Evolutionary conservation across 2,113 vertebrate genomes (phyloP).

Genomic region (Malaclemys terrapin): DNA sequence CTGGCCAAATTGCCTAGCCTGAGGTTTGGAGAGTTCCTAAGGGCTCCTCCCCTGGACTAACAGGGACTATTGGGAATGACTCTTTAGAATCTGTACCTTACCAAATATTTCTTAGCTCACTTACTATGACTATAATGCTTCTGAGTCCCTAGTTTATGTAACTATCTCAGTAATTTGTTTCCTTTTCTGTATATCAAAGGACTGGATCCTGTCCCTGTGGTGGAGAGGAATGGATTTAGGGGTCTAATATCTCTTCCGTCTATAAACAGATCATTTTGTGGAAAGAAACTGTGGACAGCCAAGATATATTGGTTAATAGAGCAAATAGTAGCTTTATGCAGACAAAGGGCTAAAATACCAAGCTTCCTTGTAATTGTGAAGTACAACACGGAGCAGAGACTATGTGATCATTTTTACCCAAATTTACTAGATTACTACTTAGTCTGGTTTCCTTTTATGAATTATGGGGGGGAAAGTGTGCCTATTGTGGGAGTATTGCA

Average conservation of each 20-base stretch:
- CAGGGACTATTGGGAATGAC: neutral
- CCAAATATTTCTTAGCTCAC: neutral
- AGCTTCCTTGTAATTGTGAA: neutral
- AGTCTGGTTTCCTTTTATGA: neutral
- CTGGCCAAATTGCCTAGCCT: neutral
- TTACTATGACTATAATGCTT: neutral
- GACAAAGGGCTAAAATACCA: neutral
- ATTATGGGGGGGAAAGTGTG: neutral
- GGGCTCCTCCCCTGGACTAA: neutral
- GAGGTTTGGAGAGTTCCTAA: neutral
- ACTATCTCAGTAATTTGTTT: neutral
- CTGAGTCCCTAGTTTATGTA: neutral
- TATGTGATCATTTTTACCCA: neutral
- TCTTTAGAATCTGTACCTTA: neutral
- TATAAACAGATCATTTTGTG: neutral
- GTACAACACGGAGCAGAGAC: neutral
- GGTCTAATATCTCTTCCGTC: neutral
- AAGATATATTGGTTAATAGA: neutral
- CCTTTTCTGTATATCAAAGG: neutral
- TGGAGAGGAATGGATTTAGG: neutral
- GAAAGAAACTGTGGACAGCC: neutral
- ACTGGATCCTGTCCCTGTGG: neutral
- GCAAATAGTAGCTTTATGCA: neutral
- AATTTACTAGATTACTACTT: neutral
- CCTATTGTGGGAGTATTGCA: neutral